phyloP scores from a whole-genome alignment of 1,140 invertebrate species.

The Leucophenga varia region DNA sequence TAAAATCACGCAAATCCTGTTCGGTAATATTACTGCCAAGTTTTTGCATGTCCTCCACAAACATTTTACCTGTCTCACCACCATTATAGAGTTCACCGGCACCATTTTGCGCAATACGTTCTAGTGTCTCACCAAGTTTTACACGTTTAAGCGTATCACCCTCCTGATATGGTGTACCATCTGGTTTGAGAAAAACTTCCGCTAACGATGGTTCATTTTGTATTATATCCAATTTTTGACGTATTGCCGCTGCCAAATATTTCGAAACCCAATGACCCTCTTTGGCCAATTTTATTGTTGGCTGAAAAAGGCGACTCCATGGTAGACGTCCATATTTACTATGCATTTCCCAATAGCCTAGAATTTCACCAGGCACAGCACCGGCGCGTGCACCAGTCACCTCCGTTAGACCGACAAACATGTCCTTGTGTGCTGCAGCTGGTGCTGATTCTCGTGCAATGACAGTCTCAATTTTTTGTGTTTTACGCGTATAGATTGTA shows the following conservation, averaged over 20 bases:
- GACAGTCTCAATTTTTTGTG: conserved; percentile 63
- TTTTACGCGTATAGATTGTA: conserved; percentile 72
- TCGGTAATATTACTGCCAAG: conserved; percentile 75
- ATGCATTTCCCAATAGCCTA: conserved; percentile 83
- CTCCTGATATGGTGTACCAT: conserved; percentile 63
- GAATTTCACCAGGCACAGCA: conserved; percentile 88
- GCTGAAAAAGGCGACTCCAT: conserved; percentile 80
- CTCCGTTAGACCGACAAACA: conserved; percentile 63
- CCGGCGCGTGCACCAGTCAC: conserved; percentile 66
- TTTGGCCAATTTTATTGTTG: conserved; percentile 74
- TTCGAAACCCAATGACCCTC: conserved; percentile 71
- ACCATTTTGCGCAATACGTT: conserved; percentile 69
- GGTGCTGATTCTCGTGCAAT: conserved; percentile 85
- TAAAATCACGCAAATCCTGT: conserved; percentile 72
- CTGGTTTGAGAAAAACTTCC: conserved; percentile 68
- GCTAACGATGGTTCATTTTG: conserved; percentile 63
- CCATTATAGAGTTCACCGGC: conserved; percentile 68
- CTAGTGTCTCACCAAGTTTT: conserved; percentile 71
- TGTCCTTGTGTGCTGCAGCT: conserved; percentile 63
- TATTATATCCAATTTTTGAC: conserved; percentile 61
- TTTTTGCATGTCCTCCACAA: conserved; percentile 70
- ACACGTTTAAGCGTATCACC: conserved; percentile 72
- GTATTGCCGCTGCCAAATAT: conserved; percentile 69
- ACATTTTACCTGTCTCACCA: conserved; percentile 64
- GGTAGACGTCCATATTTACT: conserved; percentile 73